Evolutionary conservation across 2,797 vertebrate genomes (phyloP), one percentile per base, ranked within the genome.

Genomic region (Naso thynnoides): DNA sequence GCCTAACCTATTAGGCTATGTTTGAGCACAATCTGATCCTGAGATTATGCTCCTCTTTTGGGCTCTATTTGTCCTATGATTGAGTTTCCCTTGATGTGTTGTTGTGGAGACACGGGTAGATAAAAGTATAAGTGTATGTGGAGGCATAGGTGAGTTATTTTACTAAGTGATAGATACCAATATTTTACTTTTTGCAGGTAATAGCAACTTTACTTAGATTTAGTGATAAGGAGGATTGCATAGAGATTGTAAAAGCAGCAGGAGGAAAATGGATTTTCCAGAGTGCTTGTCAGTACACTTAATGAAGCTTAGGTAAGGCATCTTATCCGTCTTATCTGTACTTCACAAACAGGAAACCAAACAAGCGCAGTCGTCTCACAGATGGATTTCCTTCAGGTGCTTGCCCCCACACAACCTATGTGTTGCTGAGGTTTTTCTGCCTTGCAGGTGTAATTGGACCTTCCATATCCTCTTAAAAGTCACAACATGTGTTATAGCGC

Each of bases 271-370:
- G 1, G 0, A n/a, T 41, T 59, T 50, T 39, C 42, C 19, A 8
- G 5, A n/a, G 10, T 59, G 23, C 19, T 50, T 52, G n/a, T 36
- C 23, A 9, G 8, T 26, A 8, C 49, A 45, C 19, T 54, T 19
- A 18, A 42, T 48, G 18, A 18, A 55, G 13, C 49, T 36, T 16
- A 39, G 23, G 11, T 31, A 36, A 45, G 19, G n/a, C 23, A 41
- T 55, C 11, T 53, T 33, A 21, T 67, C 68, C 29, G 39, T 70
- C 23, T 47, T 13, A 45, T 60, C 69, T 85, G 56, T 16, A 14
- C 24, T 66, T 60, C 24, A 68, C 65, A 77, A 90, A 87, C 82
- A 85, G 84, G 87, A 88, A 90, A 45, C 65, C 52, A 58, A 71
- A 70, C 50, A 52, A 24, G n/a, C 24, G 24, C 33, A 14, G 10